A percentile compares a stretch with the other conserved stretches of the same genome.
Conservation (phyloP, 2,888 invertebrate genomes). For the Drosophila meridiana region DNA sequence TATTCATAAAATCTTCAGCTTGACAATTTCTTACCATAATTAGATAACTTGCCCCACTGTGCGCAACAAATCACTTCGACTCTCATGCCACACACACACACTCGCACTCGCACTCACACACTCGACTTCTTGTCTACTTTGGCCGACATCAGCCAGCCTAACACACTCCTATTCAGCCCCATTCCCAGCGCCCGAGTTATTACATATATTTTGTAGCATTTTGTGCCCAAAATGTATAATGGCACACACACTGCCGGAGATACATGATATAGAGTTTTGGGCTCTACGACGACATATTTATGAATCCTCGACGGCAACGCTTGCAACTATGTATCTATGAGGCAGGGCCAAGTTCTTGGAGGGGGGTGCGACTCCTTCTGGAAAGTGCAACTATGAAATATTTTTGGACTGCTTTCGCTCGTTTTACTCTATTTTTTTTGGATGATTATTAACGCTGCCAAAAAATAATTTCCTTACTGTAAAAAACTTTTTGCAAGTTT, state of each 20-base stretch:
- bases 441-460: slow-evolving; percentile 76
- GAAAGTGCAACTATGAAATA: slow-evolving; percentile 78
- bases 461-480: slow-evolving; percentile 68
- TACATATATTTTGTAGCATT: slow-evolving; percentile 77
- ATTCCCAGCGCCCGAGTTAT: slow-evolving; percentile 55
- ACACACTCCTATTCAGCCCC: slow-evolving; percentile 16
- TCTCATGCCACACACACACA: slow-evolving; percentile 6
- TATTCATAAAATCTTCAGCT: neutral
- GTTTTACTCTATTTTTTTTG: slow-evolving; percentile 28
- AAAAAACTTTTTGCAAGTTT: slow-evolving; percentile 59
- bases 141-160: slow-evolving; percentile 24
- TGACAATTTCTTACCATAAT: neutral
- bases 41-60: slow-evolving; percentile 37
- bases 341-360: slow-evolving; percentile 23
- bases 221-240: slow-evolving; percentile 72
- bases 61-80: slow-evolving; percentile 31
- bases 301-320: slow-evolving; percentile 54
- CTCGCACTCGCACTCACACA: slow-evolving; percentile 2
- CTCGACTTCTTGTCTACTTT: slow-evolving; percentile 53
- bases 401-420: slow-evolving; percentile 33
- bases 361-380: slow-evolving; percentile 16
- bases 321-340: slow-evolving; percentile 62
- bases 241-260: slow-evolving; percentile 47
- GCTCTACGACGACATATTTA: slow-evolving; percentile 71
- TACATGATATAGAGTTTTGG: slow-evolving; percentile 66